These are phyloP conservation scores for Villa cingulata DNA, from an alignment of 2,888 invertebrate genomes.

Conservation along the genomic window DNA sequence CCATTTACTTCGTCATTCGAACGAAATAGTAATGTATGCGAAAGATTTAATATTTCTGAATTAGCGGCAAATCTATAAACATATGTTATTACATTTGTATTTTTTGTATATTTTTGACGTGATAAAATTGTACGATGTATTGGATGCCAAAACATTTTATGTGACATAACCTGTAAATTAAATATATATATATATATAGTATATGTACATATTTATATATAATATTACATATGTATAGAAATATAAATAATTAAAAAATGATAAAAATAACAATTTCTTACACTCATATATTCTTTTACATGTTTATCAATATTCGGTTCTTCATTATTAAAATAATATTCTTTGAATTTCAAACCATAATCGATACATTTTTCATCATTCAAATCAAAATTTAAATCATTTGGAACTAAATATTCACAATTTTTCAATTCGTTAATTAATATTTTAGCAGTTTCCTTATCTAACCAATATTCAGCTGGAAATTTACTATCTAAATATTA, in stretches of 20 bases:
- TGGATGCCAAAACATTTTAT: constrained; percentile 32
- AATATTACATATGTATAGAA: neutral
- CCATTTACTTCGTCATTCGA: constrained; percentile 23
- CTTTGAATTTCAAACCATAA: constrained; percentile 22
- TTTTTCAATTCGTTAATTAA: constrained; percentile 26
- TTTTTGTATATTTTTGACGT: constrained; percentile 23
- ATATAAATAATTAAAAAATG: neutral
- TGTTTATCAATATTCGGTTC: constrained; percentile 4
- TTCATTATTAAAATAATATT: constrained; percentile 25
- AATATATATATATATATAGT: neutral
- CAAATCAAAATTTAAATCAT: constrained; percentile 20
- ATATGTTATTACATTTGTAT: constrained; percentile 27
- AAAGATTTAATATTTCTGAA: constrained; percentile 20
- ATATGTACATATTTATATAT: neutral
- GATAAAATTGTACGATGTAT: constrained; percentile 24
- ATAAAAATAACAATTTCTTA: no score
- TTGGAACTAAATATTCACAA: constrained; percentile 25
- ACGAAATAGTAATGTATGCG: constrained; percentile 16
- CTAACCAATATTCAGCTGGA: no score
- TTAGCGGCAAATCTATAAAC: constrained; percentile 34
- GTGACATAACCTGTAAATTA: constrained; percentile 21
- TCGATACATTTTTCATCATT: constrained; percentile 19
- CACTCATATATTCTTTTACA: neutral
- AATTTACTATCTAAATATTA: no score
- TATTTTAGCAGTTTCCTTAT: constrained; percentile 8